phyloP scores from a whole-genome alignment of 2,113 vertebrate species.

The Paraplagusia blochii region DNA sequence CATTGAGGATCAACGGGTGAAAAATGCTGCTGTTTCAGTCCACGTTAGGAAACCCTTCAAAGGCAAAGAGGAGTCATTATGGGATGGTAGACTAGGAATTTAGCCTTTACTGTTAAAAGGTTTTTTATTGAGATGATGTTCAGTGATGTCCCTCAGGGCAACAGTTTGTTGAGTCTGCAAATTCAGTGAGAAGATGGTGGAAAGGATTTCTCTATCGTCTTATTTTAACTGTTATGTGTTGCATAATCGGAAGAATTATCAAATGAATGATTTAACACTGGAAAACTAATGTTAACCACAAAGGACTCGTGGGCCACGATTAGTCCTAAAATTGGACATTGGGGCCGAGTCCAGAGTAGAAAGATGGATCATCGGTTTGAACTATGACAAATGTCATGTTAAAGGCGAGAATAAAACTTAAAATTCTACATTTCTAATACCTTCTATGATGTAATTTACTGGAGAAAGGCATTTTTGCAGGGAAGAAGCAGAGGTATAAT shows the following conservation, averaged over 20 bases:
- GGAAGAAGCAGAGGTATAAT: no score
- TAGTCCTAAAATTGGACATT: no score
- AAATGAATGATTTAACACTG: no score
- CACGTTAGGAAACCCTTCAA: conserved; percentile 49
- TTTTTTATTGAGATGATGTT: conserved; percentile 10
- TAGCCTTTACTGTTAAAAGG: conserved; percentile 44
- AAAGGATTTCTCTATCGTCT: conserved; percentile 14
- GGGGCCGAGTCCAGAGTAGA: no score
- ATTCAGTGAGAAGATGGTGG: background rate
- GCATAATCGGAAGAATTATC: conserved; percentile 9
- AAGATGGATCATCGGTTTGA: no score
- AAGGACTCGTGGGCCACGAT: no score
- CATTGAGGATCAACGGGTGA: conserved; percentile 64
- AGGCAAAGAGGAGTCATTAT: background rate
- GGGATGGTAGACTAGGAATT: conserved; percentile 50
- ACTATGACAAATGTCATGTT: no score
- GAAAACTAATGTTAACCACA: no score
- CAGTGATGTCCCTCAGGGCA: conserved; percentile 25
- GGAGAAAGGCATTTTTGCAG: no score
- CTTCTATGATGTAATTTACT: no score
- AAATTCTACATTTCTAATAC: no score
- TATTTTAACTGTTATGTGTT: conserved; percentile 20
- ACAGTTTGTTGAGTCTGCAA: conserved; percentile 37
- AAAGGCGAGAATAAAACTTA: no score
- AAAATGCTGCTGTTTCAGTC: conserved; percentile 59